Percentiles rank a stretch among this genome's conserved stretches.
phyloP scores from a whole-genome alignment of 2,113 vertebrate species.

The Neomonachus schauinslandi region DNA sequence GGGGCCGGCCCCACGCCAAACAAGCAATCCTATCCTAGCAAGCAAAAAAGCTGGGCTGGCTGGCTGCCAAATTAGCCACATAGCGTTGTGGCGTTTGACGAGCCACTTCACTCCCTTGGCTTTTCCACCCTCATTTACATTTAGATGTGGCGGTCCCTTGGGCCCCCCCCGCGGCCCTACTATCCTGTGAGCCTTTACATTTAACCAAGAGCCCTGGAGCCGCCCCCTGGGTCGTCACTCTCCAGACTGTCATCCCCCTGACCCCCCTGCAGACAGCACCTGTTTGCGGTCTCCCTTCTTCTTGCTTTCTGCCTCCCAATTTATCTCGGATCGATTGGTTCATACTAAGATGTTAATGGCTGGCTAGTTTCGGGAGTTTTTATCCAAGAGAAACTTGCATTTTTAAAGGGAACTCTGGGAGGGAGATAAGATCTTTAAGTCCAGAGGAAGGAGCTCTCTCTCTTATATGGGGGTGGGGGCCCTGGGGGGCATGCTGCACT shows the following conservation, averaged over 20 bases:
- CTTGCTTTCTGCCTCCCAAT: not conserved
- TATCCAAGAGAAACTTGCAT: not conserved
- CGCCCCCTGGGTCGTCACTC: rapidly evolving
- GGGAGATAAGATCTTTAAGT: not conserved
- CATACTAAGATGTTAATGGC: not conserved
- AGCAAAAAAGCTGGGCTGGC: not conserved
- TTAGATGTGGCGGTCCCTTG: too few species aligned
- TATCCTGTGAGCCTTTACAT: not conserved
- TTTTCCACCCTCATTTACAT: not conserved
- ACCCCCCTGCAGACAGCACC: not conserved
- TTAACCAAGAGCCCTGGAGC: rapidly evolving
- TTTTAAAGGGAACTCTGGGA: not conserved
- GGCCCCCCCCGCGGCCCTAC: not conserved
- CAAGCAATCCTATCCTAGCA: not conserved
- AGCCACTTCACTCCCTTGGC: not conserved
- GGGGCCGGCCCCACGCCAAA: not conserved
- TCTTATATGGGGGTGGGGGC: not conserved
- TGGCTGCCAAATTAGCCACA: not conserved
- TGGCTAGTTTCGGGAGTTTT: not conserved
- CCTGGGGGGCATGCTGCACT: too few species aligned
- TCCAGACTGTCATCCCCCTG: not conserved
- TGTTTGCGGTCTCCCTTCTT: not conserved
- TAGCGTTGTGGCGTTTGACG: too few species aligned
- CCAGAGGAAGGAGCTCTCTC: not conserved
- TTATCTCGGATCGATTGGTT: not conserved